Evolutionary conservation across 2,797 vertebrate genomes (phyloP).

Genomic region (Cossypha dichroa): DNA sequence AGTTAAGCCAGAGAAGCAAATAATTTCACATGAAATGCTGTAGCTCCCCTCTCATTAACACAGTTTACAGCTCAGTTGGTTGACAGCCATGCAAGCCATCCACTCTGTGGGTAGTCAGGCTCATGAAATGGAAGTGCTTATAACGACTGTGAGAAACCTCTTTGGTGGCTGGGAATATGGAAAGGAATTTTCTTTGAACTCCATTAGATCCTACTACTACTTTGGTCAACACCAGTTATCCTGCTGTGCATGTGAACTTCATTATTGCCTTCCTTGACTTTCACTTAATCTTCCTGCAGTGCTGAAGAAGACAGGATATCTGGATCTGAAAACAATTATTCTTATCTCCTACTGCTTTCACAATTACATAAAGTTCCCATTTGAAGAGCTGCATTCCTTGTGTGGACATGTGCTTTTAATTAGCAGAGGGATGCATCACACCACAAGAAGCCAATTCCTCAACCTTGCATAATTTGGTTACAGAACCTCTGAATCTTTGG

Average conservation of each 20-base stretch:
- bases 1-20: neutral
- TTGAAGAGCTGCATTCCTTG: neutral
- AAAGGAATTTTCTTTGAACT: conserved; percentile 30
- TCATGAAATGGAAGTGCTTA: neutral
- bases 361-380: conserved; percentile 33
- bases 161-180: neutral
- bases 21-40: neutral
- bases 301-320: conserved; percentile 3
- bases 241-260: neutral
- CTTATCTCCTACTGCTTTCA: conserved; percentile 49
- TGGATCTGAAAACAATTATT: conserved; percentile 33
- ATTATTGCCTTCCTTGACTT: neutral
- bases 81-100: neutral
- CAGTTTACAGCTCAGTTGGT: neutral
- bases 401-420: neutral
- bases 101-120: neutral
- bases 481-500: neutral
- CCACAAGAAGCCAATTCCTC: neutral
- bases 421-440: neutral
- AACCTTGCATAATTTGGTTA: neutral
- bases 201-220: neutral
- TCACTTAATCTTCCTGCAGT: neutral
- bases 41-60: neutral
- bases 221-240: neutral
- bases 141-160: neutral